Conservation (phyloP, 1,140 invertebrate species). For the Chionoecetes opilio region DNA sequence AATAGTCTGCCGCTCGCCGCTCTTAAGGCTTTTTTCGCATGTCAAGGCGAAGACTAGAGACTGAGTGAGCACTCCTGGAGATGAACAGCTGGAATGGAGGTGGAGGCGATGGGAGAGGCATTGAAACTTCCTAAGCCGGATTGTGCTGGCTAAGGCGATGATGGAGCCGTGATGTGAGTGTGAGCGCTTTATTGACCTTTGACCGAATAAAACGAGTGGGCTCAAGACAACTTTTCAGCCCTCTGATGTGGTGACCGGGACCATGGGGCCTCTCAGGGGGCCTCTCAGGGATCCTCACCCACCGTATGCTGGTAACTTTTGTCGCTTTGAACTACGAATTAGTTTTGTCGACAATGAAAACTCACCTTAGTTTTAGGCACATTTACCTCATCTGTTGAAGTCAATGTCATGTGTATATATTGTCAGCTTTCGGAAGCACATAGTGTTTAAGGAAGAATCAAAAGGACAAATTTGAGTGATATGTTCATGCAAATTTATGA, state of each 20-base stretch:
- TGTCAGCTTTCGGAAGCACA: no score
- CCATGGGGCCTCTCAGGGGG: no score
- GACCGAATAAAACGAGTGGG: neutral
- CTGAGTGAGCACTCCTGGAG: conserved; percentile 2
- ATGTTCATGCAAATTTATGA: no score
- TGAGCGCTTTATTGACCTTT: conserved; percentile 38
- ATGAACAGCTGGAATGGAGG: conserved; percentile 40
- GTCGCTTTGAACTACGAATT: no score
- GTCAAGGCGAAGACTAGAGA: conserved; percentile 34
- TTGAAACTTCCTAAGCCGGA: conserved; percentile 35
- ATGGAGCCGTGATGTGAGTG: conserved; percentile 52
- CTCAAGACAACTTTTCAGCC: neutral
- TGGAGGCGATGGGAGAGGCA: conserved; percentile 51
- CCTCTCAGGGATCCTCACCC: no score
- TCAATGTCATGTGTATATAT: no score
- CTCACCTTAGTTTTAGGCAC: no score
- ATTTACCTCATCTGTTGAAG: no score
- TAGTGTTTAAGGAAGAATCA: no score
- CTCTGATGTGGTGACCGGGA: neutral
- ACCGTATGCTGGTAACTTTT: no score
- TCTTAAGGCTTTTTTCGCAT: conserved; percentile 54
- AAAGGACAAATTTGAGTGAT: no score
- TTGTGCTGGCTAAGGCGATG: conserved; percentile 47
- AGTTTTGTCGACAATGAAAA: no score
- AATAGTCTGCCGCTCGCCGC: neutral